Evolutionary conservation across 2,888 invertebrate genomes (phyloP).

Genomic region (Pheosia gnoma): DNA sequence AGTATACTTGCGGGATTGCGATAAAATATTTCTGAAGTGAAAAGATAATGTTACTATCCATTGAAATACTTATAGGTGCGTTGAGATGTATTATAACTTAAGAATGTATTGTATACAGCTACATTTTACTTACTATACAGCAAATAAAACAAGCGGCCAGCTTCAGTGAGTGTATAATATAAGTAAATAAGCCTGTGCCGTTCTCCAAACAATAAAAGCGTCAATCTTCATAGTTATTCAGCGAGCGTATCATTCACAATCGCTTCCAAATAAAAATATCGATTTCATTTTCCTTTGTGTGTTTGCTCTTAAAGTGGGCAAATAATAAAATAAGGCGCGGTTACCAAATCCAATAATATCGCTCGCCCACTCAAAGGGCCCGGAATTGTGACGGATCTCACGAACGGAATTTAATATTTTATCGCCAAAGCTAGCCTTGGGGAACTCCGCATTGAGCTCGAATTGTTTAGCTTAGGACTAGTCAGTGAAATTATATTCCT

Average conservation of each 20-base stretch:
- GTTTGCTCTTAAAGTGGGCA: constrained; percentile 50
- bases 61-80: too few species aligned
- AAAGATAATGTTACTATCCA: too few species aligned
- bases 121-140: too few species aligned
- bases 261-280: constrained; percentile 54
- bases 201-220: constrained; percentile 31
- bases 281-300: constrained; percentile 60
- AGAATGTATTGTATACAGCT: too few species aligned
- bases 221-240: constrained; percentile 48
- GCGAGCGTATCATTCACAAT: constrained; percentile 43
- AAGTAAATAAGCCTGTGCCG: constrained; percentile 12
- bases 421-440: constrained; percentile 32
- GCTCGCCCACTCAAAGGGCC: constrained; percentile 46
- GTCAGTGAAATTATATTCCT: constrained; percentile 5
- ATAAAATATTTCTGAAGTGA: background rate
- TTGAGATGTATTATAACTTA: too few species aligned
- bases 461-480: constrained; percentile 27
- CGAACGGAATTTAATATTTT: constrained; percentile 62
- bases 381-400: constrained; percentile 56
- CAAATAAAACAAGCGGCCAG: background rate
- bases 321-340: constrained; percentile 55
- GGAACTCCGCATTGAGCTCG: constrained; percentile 10
- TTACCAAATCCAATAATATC: constrained; percentile 62
- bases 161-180: background rate
- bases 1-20: background rate